A percentile compares a stretch with the other conserved stretches of the same genome.
These are phyloP conservation scores for Alectoris magna DNA, from an alignment of 2,797 vertebrate genomes.

Conservation along the genomic window DNA sequence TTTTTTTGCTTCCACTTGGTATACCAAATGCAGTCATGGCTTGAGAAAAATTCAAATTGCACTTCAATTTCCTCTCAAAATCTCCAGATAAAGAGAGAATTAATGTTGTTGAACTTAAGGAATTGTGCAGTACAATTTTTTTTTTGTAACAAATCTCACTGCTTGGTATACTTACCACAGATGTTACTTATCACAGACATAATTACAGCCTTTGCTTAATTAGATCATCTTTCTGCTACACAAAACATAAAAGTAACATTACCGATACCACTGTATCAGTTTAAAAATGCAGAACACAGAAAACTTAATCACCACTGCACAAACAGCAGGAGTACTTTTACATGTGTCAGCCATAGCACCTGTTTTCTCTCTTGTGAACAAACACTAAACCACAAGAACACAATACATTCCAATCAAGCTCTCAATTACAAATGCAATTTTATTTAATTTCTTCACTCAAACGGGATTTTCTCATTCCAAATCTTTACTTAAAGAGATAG, in stretches of 20 bases:
- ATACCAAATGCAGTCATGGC: not conserved
- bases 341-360: accelerated
- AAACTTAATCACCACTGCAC: not conserved
- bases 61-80: not conserved
- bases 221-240: not conserved
- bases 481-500: conserved; percentile 79
- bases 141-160: not conserved
- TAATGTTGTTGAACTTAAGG: not conserved
- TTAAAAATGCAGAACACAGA: not conserved
- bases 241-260: not conserved
- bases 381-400: not conserved
- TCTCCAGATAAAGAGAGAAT: not conserved
- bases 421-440: conserved; percentile 88
- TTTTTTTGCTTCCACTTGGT: not conserved
- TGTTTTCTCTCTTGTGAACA: not conserved
- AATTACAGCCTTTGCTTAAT: not conserved
- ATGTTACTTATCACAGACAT: not conserved
- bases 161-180: not conserved
- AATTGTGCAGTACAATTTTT: not conserved
- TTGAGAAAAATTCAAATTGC: not conserved
- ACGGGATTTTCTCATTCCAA: conserved; percentile 81
- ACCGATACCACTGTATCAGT: accelerated
- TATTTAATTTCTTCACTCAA: conserved; percentile 87
- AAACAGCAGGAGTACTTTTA: not conserved
- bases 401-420: not conserved